Base-by-base conservation (phyloP, 2,888 invertebrate genomes). In the Heteromyza rotundicornis region DNA sequence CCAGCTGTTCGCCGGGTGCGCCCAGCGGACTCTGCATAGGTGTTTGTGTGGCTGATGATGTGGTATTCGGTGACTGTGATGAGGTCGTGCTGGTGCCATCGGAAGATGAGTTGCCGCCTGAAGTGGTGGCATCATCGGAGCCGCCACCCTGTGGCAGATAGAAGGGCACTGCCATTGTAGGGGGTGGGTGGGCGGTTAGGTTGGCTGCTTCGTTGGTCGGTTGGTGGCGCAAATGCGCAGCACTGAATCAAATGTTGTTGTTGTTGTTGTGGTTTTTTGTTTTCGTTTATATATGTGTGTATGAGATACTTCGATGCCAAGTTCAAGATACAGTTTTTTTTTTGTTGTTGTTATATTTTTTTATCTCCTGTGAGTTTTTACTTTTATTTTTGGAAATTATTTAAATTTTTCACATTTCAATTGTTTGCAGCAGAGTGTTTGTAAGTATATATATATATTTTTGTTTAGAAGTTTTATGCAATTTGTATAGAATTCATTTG, bases 111-210 rank as follows among this genome's bases (percentile, higher is more conserved):
- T 70, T 65, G 20, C 70, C 69, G 3, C 59, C 71, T 36, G 68
- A 66, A 64, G 73, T 19, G 57, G 80, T 73, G 71, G 74, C 74
- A 57, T 68, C 71, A 65, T 78, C 80, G 73, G 82, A 82, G 70
- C 75, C 71, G 70, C 78, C 80, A 70, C 76, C 81, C 72, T 81
- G 82, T 70, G 84, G 83, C 77, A 82, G 74, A 75, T 80, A 80
- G 73, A 84, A 83, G 73, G 82, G 82, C 79, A 82, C 81, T 72
- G 83, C 83, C 83, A 83, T 83, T 70, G 68, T 78, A 60, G 17
- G 50, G 51, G 58, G 49, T 57, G 57, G 62, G 58, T 51, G 50
- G 14, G 47, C 7, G 19, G 47, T 20, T 40, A 3, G 59, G 40
- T 40, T 32, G 40, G 16, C n/a, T 8, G 40, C 12, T 7, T 47